Conservation (phyloP, 30 jellyfish, hydroid and myxozoan genomes). For the Chironex yamaguchii region DNA sequence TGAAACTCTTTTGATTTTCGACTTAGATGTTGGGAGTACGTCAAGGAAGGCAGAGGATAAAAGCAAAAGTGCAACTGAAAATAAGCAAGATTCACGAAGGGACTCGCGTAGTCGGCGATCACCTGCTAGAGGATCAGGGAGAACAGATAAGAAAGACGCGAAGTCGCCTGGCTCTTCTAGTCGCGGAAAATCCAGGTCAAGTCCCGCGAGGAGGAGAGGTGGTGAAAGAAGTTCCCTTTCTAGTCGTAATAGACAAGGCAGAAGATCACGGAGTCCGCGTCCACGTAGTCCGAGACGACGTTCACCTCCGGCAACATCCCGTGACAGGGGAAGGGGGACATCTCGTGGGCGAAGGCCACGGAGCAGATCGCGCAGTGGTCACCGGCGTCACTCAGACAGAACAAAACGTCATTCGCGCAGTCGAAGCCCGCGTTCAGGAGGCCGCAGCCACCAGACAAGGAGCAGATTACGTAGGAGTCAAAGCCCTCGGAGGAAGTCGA, state of each 20-base stretch:
- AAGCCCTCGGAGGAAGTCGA: not conserved
- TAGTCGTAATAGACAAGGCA: not conserved
- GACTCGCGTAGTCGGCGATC: not conserved
- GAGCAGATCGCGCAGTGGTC: not conserved
- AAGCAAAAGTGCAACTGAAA: not conserved
- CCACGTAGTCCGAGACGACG: constrained; percentile 39
- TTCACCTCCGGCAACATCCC: constrained; percentile 11
- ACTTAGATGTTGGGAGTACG: no score
- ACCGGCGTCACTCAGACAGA: no score
- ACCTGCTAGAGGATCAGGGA: not conserved
- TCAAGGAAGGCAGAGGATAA: not conserved
- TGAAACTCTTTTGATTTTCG: no score
- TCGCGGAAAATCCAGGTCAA: not conserved
- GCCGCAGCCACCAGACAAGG: not conserved
- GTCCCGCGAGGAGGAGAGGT: not conserved
- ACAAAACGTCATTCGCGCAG: no score
- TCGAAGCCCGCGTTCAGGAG: not conserved
- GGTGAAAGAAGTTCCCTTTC: not conserved
- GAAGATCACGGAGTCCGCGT: constrained; percentile 43
- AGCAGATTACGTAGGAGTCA: not conserved
- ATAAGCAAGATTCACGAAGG: not conserved
- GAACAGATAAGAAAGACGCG: not conserved
- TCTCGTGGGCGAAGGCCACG: not conserved
- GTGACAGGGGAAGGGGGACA: not conserved
- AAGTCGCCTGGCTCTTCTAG: not conserved